Evolutionary conservation across 2,888 invertebrate species (phyloP).

Genomic region (Himalopsyche japonica): DNA sequence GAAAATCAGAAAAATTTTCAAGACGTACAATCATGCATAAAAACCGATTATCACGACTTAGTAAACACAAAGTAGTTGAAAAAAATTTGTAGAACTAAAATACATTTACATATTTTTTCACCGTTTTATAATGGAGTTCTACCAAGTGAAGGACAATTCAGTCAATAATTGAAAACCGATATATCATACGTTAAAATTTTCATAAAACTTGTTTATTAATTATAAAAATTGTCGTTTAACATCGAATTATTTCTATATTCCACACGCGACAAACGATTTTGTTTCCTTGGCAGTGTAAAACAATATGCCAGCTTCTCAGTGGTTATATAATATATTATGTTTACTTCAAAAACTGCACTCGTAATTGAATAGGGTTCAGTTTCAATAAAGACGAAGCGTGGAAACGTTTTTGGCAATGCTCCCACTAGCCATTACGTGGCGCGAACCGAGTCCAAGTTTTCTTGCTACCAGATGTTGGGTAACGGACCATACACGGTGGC

Average conservation of each 20-base stretch:
- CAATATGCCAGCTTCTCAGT: background rate
- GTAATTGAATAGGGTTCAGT: slow-evolving; percentile 15
- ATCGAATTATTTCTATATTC: background rate
- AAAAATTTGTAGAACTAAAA: no score
- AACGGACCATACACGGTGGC: background rate
- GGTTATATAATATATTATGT: background rate
- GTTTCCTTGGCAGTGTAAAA: background rate
- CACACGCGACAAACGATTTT: background rate
- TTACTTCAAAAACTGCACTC: background rate
- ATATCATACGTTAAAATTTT: no score
- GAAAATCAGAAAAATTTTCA: no score
- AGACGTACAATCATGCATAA: no score
- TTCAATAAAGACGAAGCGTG: slow-evolving; percentile 12
- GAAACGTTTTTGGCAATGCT: slow-evolving; percentile 7
- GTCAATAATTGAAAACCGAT: no score
- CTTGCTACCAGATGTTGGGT: background rate
- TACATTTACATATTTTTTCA: no score
- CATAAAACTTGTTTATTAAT: background rate
- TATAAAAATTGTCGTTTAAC: no score
- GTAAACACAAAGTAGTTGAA: no score
- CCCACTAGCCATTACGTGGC: background rate
- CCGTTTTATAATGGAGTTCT: no score
- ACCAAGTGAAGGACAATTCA: no score
- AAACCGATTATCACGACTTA: no score
- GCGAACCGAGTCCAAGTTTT: background rate